phyloP scores from a whole-genome alignment of 2,888 invertebrate genomes.

The Terebella lapidaria region DNA sequence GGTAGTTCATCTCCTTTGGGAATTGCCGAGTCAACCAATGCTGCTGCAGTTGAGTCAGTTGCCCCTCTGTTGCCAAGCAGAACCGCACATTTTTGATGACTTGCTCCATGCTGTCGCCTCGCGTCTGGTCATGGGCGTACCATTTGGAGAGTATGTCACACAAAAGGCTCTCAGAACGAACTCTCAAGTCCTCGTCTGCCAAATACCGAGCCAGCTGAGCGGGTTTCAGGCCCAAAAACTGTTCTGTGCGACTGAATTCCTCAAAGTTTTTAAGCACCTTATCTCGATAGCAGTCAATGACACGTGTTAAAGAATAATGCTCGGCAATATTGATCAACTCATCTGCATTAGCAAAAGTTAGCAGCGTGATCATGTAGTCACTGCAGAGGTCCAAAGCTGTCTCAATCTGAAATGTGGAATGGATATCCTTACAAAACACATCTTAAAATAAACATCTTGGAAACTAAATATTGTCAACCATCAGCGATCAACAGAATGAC shows the following conservation, averaged over 20 bases:
- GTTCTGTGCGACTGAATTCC: constrained; percentile 41
- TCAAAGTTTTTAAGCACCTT: constrained; percentile 45
- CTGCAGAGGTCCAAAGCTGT: constrained; percentile 47
- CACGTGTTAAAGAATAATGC: constrained; percentile 43
- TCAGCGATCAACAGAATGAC: constrained; percentile 14
- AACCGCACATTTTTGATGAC: constrained; percentile 44
- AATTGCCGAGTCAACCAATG: constrained; percentile 18
- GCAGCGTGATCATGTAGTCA: constrained; percentile 45
- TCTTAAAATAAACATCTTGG: background rate
- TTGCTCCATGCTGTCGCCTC: constrained; percentile 28
- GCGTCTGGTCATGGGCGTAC: constrained; percentile 33
- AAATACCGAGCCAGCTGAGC: constrained; percentile 36
- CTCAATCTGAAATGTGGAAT: too few species aligned
- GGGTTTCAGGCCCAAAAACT: constrained; percentile 39
- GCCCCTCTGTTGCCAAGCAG: constrained; percentile 40
- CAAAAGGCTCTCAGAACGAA: constrained; percentile 39
- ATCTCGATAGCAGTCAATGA: constrained; percentile 38
- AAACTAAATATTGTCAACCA: background rate
- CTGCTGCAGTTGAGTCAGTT: constrained; percentile 6
- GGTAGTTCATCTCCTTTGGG: constrained; percentile 5
- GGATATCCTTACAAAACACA: background rate
- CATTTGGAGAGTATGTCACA: constrained; percentile 41
- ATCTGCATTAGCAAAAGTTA: constrained; percentile 49
- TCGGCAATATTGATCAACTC: constrained; percentile 47
- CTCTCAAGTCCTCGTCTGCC: constrained; percentile 32